These are phyloP conservation scores for Thryonomys swinderianus DNA, from an alignment of 2,113 vertebrate genomes.

Conservation along the genomic window DNA sequence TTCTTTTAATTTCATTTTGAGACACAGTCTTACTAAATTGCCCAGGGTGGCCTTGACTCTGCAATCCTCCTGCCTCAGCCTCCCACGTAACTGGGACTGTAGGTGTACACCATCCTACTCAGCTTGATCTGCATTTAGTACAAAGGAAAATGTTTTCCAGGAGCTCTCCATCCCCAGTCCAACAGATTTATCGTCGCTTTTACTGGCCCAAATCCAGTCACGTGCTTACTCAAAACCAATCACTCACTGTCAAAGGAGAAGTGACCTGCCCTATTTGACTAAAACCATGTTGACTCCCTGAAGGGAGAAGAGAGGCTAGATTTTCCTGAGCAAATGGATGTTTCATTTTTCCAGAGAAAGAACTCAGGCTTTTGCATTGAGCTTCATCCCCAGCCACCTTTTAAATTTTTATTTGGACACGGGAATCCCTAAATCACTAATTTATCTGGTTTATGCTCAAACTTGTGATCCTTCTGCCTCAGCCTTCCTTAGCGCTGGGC, in stretches of 20 bases:
- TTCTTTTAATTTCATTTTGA: neutral
- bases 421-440: neutral
- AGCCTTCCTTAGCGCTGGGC: neutral
- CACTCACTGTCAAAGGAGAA: neutral
- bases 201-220: constrained; percentile 17
- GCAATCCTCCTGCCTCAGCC: neutral
- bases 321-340: neutral
- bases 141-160: neutral
- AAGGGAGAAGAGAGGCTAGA: neutral
- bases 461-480: neutral
- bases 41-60: neutral
- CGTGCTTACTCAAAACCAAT: neutral
- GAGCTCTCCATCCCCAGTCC: neutral
- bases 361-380: neutral
- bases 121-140: neutral
- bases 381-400: neutral
- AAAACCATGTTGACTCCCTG: neutral
- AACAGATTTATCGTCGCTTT: neutral
- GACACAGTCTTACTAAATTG: neutral
- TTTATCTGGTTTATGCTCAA: neutral
- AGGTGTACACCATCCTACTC: neutral
- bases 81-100: neutral
- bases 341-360: neutral
- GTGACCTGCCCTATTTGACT: neutral
- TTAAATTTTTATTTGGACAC: neutral